phyloP scores from a whole-genome alignment of 2,113 vertebrate species.

The Tautogolabrus adspersus region DNA sequence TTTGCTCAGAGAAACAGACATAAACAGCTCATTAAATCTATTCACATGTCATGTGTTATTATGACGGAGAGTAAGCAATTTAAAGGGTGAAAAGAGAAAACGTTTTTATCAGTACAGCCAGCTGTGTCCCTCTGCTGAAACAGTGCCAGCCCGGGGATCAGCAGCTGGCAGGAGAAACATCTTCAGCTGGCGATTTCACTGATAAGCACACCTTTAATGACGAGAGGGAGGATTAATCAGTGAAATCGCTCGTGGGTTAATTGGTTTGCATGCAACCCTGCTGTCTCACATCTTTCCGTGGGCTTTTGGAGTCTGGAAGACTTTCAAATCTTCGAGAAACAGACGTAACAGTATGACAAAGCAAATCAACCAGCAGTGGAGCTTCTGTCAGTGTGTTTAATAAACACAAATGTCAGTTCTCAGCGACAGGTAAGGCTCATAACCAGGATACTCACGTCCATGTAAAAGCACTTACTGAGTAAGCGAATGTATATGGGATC shows the following conservation, averaged over 20 bases:
- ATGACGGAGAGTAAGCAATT: not conserved
- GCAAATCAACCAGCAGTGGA: slow-evolving; percentile 11
- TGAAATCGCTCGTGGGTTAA: slow-evolving; percentile 10
- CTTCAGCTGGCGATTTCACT: slow-evolving; percentile 12
- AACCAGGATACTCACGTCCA: too few species aligned
- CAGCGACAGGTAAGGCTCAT: slow-evolving; percentile 21
- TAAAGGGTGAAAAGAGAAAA: not conserved
- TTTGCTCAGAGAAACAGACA: not conserved
- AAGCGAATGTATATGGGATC: too few species aligned
- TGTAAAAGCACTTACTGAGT: too few species aligned
- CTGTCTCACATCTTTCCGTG: not conserved
- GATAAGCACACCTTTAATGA: slow-evolving; percentile 36
- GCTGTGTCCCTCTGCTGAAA: slow-evolving; percentile 11
- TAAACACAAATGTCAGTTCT: slow-evolving; percentile 38
- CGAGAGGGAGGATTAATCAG: slow-evolving; percentile 26
- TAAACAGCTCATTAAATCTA: not conserved
- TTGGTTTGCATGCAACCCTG: slow-evolving; percentile 10
- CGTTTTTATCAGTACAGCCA: slow-evolving; percentile 1
- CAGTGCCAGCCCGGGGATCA: not conserved
- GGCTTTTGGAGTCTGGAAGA: not conserved
- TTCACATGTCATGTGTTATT: not conserved
- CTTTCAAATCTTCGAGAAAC: not conserved
- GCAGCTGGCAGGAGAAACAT: slow-evolving; percentile 1
- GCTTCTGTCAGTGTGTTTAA: slow-evolving; percentile 54
- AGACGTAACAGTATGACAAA: not conserved